These are phyloP conservation scores for Butorides virescens DNA, from an alignment of 2,113 vertebrate genomes.

Conservation along the genomic window DNA sequence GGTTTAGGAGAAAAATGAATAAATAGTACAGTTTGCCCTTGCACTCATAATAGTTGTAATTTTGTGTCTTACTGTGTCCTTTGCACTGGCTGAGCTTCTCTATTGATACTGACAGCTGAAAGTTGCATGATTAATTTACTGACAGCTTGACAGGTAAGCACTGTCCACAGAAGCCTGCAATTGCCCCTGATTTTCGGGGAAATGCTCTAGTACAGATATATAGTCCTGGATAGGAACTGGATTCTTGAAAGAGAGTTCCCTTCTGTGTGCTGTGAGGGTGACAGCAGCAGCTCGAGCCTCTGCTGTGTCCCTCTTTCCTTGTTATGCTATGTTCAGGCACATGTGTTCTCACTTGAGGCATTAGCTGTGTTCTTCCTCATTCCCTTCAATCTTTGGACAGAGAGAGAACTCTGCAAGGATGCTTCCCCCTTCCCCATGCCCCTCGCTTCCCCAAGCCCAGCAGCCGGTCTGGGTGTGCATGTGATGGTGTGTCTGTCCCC, in stretches of 20 bases:
- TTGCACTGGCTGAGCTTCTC: not conserved
- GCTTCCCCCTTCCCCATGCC: not conserved
- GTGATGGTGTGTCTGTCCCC: not conserved
- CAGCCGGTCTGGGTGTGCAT: not conserved
- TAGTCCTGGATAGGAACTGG: not conserved
- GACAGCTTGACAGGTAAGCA: not conserved
- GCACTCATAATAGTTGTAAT: not conserved
- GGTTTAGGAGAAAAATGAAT: not conserved
- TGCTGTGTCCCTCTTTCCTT: not conserved
- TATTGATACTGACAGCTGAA: not conserved
- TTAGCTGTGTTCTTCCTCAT: not conserved
- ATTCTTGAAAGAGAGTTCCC: not conserved
- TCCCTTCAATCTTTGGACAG: not conserved
- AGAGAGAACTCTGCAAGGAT: not conserved
- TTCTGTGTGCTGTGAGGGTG: not conserved
- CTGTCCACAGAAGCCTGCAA: not conserved
- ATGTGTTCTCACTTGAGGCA: not conserved
- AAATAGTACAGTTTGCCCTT: not conserved
- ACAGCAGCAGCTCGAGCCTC: not conserved
- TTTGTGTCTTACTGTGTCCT: not conserved
- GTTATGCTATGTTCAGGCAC: fast-evolving
- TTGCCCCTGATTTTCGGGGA: not conserved
- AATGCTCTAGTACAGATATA: not conserved
- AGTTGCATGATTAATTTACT: not conserved
- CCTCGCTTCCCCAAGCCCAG: not conserved